Evolutionary conservation across 2,113 vertebrate genomes (phyloP).

Genomic region (Calidris pygmaea): DNA sequence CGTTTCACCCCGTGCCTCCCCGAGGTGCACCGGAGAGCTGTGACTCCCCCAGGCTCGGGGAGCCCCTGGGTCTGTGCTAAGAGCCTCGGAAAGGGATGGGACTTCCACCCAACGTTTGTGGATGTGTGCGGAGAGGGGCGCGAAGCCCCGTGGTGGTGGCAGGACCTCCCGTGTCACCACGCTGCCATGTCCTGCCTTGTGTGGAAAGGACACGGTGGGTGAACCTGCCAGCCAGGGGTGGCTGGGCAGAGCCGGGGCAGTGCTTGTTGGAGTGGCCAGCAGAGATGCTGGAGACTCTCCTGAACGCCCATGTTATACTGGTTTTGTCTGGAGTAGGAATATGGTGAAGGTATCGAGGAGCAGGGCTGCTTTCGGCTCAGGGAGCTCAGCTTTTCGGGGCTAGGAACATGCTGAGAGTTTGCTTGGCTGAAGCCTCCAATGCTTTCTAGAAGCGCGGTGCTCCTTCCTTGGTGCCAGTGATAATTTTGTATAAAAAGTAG

Average conservation of each 20-base stretch:
- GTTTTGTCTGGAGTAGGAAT: not conserved
- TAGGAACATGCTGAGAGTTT: fast-evolving
- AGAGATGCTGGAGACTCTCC: not conserved
- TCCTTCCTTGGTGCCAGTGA: not conserved
- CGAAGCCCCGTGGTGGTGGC: not conserved
- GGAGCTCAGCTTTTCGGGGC: not conserved
- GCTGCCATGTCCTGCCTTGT: not conserved
- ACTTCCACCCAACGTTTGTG: fast-evolving
- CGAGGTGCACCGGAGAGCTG: not conserved
- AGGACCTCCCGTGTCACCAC: fast-evolving
- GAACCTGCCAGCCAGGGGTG: not conserved
- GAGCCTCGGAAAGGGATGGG: not conserved
- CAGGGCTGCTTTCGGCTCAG: not conserved
- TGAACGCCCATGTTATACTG: not conserved
- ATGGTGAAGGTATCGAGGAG: not conserved
- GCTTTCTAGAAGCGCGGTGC: not conserved
- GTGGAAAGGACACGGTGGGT: fast-evolving
- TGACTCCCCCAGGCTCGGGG: fast-evolving
- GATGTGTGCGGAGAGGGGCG: fast-evolving
- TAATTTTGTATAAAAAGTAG: not conserved
- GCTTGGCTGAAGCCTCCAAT: not conserved
- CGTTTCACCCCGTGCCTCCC: fast-evolving
- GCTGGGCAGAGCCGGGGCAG: fast-evolving
- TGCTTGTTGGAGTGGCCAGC: not conserved
- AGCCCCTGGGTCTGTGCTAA: not conserved